These are phyloP conservation scores for Otus scops DNA, from an alignment of 2,797 vertebrate genomes.

Conservation along the genomic window DNA sequence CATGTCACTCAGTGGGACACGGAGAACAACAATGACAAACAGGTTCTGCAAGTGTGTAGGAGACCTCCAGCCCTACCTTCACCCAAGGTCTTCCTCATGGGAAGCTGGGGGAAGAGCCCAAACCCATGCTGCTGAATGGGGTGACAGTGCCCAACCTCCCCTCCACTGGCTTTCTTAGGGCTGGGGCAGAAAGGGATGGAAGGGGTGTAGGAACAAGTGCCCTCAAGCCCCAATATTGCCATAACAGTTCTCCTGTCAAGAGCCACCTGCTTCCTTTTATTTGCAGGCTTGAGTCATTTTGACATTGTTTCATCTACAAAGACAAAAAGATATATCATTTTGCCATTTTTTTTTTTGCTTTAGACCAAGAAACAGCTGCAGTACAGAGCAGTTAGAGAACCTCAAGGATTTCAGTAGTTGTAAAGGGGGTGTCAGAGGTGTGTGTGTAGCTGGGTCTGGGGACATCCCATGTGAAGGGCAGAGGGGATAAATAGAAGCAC, in stretches of 20 bases:
- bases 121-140: background rate
- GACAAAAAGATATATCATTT: background rate
- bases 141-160: background rate
- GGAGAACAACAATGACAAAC: accelerated
- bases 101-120: background rate
- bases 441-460: accelerated
- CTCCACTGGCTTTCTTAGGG: background rate
- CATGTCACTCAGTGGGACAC: accelerated
- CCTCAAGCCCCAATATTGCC: background rate
- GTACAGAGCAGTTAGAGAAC: background rate
- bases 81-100: accelerated
- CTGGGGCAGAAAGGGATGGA: background rate
- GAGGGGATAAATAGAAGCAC: background rate
- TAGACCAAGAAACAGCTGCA: background rate
- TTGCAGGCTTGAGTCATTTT: background rate
- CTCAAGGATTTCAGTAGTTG: background rate
- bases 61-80: background rate
- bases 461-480: accelerated
- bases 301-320: background rate
- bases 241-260: background rate
- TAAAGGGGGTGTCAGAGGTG: background rate
- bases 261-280: background rate
- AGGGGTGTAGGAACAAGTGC: accelerated
- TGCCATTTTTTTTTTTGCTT: background rate
- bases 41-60: background rate